Percentiles rank a stretch among this genome's conserved stretches.
These are phyloP conservation scores for Drosophila kuntzei DNA, from an alignment of 2,888 invertebrate species.

Conservation along the genomic window DNA sequence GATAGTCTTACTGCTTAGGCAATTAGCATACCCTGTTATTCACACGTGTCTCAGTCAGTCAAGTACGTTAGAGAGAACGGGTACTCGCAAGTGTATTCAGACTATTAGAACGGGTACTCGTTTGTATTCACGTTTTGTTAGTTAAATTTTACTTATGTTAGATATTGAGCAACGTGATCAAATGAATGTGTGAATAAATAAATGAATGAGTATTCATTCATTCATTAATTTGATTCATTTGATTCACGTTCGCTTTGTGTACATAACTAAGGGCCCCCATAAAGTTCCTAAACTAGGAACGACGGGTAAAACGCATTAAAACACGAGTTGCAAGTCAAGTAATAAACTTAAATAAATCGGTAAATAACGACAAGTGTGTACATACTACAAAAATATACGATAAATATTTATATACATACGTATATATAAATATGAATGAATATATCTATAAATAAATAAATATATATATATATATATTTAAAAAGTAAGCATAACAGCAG, in stretches of 20 bases:
- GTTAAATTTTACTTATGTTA: conserved; percentile 31
- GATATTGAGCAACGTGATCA: conserved; percentile 27
- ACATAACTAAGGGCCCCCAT: conserved; percentile 65
- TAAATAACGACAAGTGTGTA: conserved; percentile 59
- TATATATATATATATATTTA: neutral
- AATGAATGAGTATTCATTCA: neutral
- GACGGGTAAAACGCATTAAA: conserved; percentile 59
- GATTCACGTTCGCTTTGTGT: conserved; percentile 57
- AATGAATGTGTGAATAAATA: conserved; percentile 1
- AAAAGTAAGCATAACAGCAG: conserved; percentile 57
- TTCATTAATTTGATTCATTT: too few relatives aligned
- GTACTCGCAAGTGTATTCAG: conserved; percentile 7
- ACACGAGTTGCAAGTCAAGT: conserved; percentile 69
- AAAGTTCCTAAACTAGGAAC: conserved; percentile 73
- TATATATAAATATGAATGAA: conserved; percentile 7
- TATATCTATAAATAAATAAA: neutral
- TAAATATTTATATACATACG: conserved; percentile 28
- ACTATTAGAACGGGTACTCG: conserved; percentile 3
- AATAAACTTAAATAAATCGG: conserved; percentile 52
- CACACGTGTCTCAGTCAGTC: conserved; percentile 21
- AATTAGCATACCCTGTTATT: conserved; percentile 22
- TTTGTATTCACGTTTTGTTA: conserved; percentile 34
- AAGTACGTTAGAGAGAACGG: conserved; percentile 5
- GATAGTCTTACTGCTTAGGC: conserved; percentile 21
- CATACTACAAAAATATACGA: conserved; percentile 46